Conservation (phyloP, 1,140 invertebrate genomes). For the Anthonomus grandis region DNA sequence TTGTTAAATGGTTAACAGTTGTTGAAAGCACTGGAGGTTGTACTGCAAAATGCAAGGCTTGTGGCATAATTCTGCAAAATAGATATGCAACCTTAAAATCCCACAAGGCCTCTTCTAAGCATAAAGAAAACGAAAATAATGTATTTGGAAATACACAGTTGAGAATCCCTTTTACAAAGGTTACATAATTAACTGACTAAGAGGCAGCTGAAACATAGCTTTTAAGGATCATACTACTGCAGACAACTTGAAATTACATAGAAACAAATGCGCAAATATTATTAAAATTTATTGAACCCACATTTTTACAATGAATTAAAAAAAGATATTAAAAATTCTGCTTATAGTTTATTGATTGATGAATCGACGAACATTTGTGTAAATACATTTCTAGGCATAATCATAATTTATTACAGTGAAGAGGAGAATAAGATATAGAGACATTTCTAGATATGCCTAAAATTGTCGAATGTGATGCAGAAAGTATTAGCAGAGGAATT, state of each 20-base stretch:
- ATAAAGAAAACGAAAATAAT: neutral
- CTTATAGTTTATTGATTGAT: slow-evolving; percentile 1
- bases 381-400: neutral
- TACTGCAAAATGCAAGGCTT: neutral
- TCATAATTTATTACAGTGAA: neutral
- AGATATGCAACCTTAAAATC: neutral
- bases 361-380: neutral
- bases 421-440: neutral
- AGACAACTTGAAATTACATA: neutral
- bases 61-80: neutral
- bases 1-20: neutral
- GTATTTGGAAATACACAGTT: neutral
- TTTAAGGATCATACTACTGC: too few species aligned
- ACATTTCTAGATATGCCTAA: neutral
- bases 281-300: neutral
- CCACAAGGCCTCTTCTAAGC: neutral
- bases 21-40: neutral
- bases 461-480: neutral
- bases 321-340: neutral
- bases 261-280: neutral
- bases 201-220: too few species aligned
- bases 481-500: neutral
- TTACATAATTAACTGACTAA: too few species aligned
- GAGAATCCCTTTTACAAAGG: neutral
- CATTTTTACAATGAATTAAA: neutral